phyloP scores from a whole-genome alignment of 2,797 vertebrate genomes.

The Gorsachius magnificus region DNA sequence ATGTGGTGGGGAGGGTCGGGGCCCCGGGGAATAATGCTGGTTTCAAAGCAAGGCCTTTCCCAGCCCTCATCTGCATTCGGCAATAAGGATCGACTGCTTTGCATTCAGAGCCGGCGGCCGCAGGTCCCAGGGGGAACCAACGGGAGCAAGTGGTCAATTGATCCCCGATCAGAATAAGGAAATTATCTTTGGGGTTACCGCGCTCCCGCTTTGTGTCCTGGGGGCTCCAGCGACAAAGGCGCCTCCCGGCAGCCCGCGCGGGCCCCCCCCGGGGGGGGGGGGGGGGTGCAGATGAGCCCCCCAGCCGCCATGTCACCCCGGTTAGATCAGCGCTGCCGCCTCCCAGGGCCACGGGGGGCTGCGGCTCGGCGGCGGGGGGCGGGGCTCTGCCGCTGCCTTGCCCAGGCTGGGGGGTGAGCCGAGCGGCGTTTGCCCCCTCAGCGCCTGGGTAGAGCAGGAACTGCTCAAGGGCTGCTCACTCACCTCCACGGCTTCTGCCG shows the following conservation, averaged over 20 bases:
- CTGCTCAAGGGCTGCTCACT: neutral
- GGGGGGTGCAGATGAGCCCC: neutral
- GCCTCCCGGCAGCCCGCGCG: too few species aligned
- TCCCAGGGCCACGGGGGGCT: neutral
- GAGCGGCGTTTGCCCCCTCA: neutral
- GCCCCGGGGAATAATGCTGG: constrained; percentile 50
- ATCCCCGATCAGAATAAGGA: constrained; percentile 14
- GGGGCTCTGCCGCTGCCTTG: neutral
- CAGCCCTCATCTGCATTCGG: constrained; percentile 46
- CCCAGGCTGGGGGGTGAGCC: too few species aligned
- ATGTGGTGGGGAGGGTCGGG: constrained; percentile 41
- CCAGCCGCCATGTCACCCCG: neutral
- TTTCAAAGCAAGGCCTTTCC: constrained; percentile 64
- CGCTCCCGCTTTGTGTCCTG: neutral
- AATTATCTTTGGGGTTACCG: neutral
- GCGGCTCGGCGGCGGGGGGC: accelerated
- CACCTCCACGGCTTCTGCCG: neutral
- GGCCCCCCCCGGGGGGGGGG: too few species aligned
- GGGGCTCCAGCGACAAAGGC: neutral
- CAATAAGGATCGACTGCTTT: constrained; percentile 37
- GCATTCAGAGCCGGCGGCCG: constrained; percentile 22
- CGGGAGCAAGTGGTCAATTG: constrained; percentile 29
- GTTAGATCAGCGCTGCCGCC: constrained; percentile 15
- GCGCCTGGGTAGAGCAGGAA: neutral
- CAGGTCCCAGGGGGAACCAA: neutral